Base-by-base conservation (phyloP, 2,888 invertebrate species). In the Leuctra nigra region DNA sequence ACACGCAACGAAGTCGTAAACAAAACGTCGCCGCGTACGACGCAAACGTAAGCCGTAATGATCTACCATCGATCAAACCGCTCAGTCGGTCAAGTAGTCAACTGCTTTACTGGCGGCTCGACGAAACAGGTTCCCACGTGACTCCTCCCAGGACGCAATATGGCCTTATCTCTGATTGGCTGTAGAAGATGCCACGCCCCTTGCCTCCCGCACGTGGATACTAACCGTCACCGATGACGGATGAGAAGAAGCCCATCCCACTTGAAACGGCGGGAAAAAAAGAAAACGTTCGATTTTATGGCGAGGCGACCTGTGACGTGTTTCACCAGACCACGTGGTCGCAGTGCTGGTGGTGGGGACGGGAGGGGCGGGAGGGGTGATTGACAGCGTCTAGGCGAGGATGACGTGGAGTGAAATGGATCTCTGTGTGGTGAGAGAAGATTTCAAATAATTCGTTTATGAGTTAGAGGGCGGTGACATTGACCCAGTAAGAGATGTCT, bases 151-250 rank as follows among this genome's bases (percentile, higher is more conserved):
- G 47, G 52, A 57, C 54, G 56, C 61, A 61, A 61, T 61, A 61
- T 61, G 61, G 61, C 61, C 61, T 61, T 57, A 53, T 46, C 47
- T 55, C 55, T 47, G 56, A 61, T 61, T 61, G 61, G 61, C 44
- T 41, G 18, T 24, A 20, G 44, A 38, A 46, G 52, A 36, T 46
- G 60, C 55, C 56, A 58, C 60, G 60, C 60, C 60, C 60, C 52
- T 54, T 46, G 56, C 50, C 56, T n/a, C n/a, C n/a, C n/a, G n/a
- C n/a, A n/a, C n/a, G n/a, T n/a, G n/a, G n/a, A n/a, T n/a, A n/a
- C n/a, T n/a, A n/a, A n/a, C 50, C 36, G 58, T 48, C 20, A 22
- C 53, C 36, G 60, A 60, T 60, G 60, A 60, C 58, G 55, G 60
- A 60, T 60, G 60, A 56, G 58, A 53, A 36, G 44, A 29, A 55